These are phyloP conservation scores for Urocolius indicus DNA, from an alignment of 2,113 vertebrate species.

Conservation along the genomic window DNA sequence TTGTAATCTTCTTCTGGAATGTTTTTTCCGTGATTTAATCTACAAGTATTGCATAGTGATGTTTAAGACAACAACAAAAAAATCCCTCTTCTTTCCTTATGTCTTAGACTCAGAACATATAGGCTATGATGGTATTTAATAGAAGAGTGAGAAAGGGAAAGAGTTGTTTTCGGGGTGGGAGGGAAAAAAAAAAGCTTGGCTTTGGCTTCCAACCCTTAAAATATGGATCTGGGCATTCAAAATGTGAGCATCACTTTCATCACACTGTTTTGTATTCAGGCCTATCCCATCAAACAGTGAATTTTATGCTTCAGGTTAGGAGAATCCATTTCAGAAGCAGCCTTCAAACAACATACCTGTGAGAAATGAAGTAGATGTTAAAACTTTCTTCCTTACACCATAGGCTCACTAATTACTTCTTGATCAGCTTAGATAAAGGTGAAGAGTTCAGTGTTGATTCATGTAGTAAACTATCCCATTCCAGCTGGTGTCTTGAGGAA, in stretches of 20 bases:
- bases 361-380: neutral
- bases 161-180: neutral
- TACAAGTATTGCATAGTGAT: neutral
- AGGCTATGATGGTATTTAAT: neutral
- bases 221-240: neutral
- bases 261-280: neutral
- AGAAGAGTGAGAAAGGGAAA: neutral
- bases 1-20: conserved; percentile 30
- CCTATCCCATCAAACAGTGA: neutral
- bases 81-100: neutral
- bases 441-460: neutral
- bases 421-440: neutral
- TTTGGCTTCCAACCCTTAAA: neutral
- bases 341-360: neutral
- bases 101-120: neutral
- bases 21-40: conserved; percentile 27
- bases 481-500: neutral
- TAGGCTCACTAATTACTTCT: neutral
- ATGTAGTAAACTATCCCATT: neutral
- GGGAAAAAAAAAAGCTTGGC: neutral
- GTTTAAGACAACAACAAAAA: neutral
- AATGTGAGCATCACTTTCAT: neutral
- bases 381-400: neutral
- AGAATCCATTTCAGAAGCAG: neutral
- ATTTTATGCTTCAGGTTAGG: neutral